Conservation (phyloP, 2,113 vertebrate species). For the Cercopithecus mona region DNA sequence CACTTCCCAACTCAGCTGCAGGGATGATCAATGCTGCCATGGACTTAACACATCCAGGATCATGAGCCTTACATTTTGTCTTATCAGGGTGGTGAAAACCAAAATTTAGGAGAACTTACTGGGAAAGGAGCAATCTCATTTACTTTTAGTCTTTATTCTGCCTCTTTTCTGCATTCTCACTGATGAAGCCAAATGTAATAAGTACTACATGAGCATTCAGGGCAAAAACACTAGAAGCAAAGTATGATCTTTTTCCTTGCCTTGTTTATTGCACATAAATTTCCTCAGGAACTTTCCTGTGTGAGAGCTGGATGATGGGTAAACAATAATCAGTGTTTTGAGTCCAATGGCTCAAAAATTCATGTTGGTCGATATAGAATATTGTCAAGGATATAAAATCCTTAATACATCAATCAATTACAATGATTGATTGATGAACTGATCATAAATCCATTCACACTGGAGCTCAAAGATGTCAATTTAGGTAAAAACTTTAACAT, state of each 20-base stretch:
- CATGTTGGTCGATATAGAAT: background rate
- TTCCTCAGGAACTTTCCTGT: background rate
- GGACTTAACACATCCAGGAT: background rate
- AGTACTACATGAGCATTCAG: background rate
- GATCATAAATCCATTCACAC: no score
- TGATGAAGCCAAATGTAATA: background rate
- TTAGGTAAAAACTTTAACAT: background rate
- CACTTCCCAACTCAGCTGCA: background rate
- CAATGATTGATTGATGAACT: no score
- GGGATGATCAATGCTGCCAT: background rate
- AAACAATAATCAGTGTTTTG: background rate
- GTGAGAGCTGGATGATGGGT: background rate
- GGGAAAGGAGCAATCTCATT: background rate
- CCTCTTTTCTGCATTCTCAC: background rate
- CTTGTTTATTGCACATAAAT: background rate
- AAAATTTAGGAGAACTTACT: background rate
- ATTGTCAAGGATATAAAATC: background rate
- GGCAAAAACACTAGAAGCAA: background rate
- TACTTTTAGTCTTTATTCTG: background rate
- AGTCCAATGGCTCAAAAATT: background rate
- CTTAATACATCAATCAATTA: background rate
- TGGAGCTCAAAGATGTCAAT: background rate
- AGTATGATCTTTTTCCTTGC: background rate
- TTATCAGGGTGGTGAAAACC: background rate
- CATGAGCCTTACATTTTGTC: background rate